A percentile compares a stretch with the other conserved stretches of the same genome.
Conservation (phyloP, 2,888 invertebrate genomes). For the Bembecia ichneumoniformis region DNA sequence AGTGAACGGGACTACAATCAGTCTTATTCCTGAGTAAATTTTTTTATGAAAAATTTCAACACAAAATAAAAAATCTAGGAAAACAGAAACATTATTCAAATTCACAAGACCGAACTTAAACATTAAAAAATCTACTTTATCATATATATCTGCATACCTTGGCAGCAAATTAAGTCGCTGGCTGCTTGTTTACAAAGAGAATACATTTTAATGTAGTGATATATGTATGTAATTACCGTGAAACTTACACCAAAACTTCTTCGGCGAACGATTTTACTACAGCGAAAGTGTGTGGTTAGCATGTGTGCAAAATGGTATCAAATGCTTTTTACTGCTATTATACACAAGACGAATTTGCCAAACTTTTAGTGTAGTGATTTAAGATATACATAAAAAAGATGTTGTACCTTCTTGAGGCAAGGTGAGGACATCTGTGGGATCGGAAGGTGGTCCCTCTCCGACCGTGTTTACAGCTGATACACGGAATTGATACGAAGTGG, state of each 20-base stretch:
- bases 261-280: not conserved
- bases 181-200: conserved; percentile 66
- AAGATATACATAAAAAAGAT: not conserved
- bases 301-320: no score
- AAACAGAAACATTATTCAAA: no score
- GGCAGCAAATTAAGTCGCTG: conserved; percentile 71
- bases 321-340: not conserved
- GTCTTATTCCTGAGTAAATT: no score
- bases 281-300: not conserved
- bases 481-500: conserved; percentile 95
- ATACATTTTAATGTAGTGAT: conserved; percentile 29
- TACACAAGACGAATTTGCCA: not conserved
- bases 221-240: not conserved
- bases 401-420: conserved; percentile 94
- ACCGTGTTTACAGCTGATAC: conserved; percentile 97
- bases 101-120: no score
- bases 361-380: not conserved
- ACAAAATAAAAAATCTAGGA: no score
- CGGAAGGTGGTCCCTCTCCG: conserved; percentile 93
- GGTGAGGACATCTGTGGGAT: conserved; percentile 89
- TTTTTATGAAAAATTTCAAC: no score
- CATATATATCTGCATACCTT: conserved; percentile 53
- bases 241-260: not conserved
- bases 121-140: not conserved
- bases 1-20: no score